phyloP scores from a whole-genome alignment of 2,888 invertebrate genomes.

The Stictocephala bisonia region DNA sequence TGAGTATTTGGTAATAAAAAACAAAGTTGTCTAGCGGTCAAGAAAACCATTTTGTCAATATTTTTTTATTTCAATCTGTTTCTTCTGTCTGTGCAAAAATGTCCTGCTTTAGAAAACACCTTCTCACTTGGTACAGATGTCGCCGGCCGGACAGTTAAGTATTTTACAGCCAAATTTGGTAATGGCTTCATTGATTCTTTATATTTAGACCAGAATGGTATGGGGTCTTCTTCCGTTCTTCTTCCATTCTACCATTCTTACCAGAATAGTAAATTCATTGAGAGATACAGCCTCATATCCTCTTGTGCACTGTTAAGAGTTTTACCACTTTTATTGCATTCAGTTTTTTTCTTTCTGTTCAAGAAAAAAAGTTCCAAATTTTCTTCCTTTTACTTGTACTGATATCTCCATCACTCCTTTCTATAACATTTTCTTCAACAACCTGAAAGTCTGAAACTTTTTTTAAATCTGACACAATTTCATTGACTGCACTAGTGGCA shows the following conservation, averaged over 20 bases:
- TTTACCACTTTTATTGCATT: neutral
- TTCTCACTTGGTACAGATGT: neutral
- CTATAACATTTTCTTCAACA: neutral
- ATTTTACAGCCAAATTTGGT: neutral
- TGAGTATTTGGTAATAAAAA: too few relatives aligned
- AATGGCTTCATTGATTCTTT: neutral
- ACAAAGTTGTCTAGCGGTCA: too few relatives aligned
- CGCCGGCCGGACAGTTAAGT: neutral
- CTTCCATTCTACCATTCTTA: too few relatives aligned
- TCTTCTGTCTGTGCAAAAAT: neutral
- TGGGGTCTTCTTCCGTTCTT: neutral
- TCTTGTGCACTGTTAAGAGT: neutral
- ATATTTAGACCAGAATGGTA: neutral
- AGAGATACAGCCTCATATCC: slow-evolving; percentile 9
- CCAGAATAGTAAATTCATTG: too few relatives aligned
- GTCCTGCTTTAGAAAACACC: slow-evolving; percentile 12
- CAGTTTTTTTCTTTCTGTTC: neutral
- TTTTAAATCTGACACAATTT: neutral
- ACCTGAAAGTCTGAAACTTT: neutral
- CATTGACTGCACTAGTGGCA: neutral
- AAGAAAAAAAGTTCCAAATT: slow-evolving; percentile 12
- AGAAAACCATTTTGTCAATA: slow-evolving; percentile 1
- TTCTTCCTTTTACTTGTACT: neutral
- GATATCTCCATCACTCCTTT: neutral
- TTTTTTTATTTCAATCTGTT: neutral